Conservation (phyloP, 2,888 invertebrate species). For the Laspeyria flexula region DNA sequence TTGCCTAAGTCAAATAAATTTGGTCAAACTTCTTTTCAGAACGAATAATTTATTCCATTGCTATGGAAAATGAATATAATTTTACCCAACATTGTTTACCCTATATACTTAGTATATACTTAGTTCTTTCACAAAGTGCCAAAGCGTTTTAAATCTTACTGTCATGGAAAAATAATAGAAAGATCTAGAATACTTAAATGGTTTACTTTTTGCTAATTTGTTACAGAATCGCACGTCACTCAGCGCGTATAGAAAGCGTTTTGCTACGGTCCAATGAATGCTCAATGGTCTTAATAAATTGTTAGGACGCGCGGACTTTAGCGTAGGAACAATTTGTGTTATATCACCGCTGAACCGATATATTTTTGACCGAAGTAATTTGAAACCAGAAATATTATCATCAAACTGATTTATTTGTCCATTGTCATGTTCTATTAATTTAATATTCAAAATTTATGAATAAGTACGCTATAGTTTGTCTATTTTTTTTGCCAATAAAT, state of each 20-base stretch:
- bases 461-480: not conserved
- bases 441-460: not conserved
- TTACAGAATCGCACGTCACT: slow-evolving; percentile 39
- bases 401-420: not conserved
- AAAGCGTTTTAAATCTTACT: too few species aligned
- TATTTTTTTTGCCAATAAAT: slow-evolving; percentile 4
- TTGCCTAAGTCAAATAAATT: too few species aligned
- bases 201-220: slow-evolving; percentile 31
- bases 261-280: slow-evolving; percentile 56
- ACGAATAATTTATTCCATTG: too few species aligned
- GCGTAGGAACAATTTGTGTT: slow-evolving; percentile 28
- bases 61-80: slow-evolving; percentile 3
- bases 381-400: not conserved
- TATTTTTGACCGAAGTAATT: not conserved
- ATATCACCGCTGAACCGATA: not conserved
- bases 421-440: not conserved
- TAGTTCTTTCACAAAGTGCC: not conserved
- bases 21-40: too few species aligned
- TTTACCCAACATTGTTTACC: too few species aligned
- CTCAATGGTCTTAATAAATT: slow-evolving; percentile 56
- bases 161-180: not conserved
- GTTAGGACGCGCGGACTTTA: slow-evolving; percentile 35
- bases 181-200: slow-evolving; percentile 8
- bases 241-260: slow-evolving; percentile 65
- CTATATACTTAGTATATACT: too few species aligned